Conservation (phyloP, 2,113 vertebrate genomes). For the Marmota flaviventris region DNA sequence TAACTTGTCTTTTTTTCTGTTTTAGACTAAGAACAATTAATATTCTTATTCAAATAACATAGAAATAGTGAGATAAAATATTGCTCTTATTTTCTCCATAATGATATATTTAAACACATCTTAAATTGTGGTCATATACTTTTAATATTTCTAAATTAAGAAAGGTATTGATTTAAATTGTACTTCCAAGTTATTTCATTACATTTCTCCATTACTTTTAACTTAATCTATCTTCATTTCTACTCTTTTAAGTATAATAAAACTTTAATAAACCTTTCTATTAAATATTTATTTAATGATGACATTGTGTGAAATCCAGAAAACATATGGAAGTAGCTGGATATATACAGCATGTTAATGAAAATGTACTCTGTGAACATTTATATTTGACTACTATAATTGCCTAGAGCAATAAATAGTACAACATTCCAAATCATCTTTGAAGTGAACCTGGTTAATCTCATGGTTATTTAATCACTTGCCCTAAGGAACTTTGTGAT, state of each 20-base stretch:
- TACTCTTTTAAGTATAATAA: constrained; percentile 51
- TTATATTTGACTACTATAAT: background rate
- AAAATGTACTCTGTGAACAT: constrained; percentile 12
- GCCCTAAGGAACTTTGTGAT: background rate
- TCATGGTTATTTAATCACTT: constrained; percentile 27
- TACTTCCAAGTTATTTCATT: constrained; percentile 53
- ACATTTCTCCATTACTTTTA: constrained; percentile 52
- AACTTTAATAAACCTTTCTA: constrained; percentile 58
- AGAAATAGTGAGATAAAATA: background rate
- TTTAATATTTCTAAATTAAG: constrained; percentile 58
- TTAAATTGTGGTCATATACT: constrained; percentile 47
- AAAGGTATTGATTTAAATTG: constrained; percentile 52
- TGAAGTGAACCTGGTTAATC: constrained; percentile 37
- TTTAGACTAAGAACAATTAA: constrained; percentile 29
- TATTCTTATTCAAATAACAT: constrained; percentile 19
- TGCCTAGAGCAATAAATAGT: constrained; percentile 5
- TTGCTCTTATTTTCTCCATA: constrained; percentile 21
- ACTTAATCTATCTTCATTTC: constrained; percentile 55
- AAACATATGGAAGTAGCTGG: constrained; percentile 15
- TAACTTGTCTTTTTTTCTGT: background rate
- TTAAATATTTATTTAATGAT: constrained; percentile 59
- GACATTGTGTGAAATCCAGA: background rate
- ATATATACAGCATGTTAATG: background rate
- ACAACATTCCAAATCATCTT: constrained; percentile 20
- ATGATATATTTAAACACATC: constrained; percentile 20